phyloP scores from a whole-genome alignment of 2,888 invertebrate genomes.

The Seira ritae region DNA sequence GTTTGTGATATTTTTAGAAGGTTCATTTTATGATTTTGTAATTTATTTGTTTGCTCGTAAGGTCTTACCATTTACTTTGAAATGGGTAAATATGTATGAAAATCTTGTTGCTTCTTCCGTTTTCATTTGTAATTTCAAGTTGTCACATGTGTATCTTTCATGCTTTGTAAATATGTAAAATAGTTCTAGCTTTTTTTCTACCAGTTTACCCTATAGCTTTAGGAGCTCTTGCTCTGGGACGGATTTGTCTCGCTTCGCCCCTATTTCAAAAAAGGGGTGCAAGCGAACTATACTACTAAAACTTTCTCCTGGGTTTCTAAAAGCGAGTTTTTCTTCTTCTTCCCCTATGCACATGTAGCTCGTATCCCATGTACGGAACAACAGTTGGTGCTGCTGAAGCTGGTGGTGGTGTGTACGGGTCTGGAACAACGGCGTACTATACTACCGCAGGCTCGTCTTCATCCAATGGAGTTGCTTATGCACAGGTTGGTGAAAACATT shows the following conservation, averaged over 20 bases:
- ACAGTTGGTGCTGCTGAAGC: slow-evolving; percentile 81
- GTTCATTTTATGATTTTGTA: neutral
- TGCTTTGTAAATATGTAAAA: slow-evolving; percentile 6
- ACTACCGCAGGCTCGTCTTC: slow-evolving; percentile 79
- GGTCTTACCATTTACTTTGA: neutral
- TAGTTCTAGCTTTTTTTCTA: slow-evolving; percentile 33
- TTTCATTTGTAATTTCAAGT: slow-evolving; percentile 50
- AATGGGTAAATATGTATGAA: no score
- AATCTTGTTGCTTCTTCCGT: no score
- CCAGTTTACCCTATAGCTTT: neutral
- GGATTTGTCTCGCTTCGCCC: neutral
- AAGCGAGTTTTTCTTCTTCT: neutral
- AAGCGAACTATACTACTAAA: neutral
- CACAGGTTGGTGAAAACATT: slow-evolving; percentile 78
- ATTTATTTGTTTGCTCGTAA: neutral
- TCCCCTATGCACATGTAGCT: slow-evolving; percentile 74
- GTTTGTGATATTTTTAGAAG: neutral
- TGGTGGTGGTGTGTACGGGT: slow-evolving; percentile 79
- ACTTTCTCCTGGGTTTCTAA: neutral
- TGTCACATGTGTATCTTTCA: slow-evolving; percentile 40
- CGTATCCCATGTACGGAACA: slow-evolving; percentile 82
- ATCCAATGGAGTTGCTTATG: slow-evolving; percentile 80
- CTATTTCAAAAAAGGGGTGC: neutral
- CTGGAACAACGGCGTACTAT: slow-evolving; percentile 80
- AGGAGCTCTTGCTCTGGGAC: neutral